phyloP scores from a whole-genome alignment of 2,888 invertebrate species.

The Coenonympha arcania region DNA sequence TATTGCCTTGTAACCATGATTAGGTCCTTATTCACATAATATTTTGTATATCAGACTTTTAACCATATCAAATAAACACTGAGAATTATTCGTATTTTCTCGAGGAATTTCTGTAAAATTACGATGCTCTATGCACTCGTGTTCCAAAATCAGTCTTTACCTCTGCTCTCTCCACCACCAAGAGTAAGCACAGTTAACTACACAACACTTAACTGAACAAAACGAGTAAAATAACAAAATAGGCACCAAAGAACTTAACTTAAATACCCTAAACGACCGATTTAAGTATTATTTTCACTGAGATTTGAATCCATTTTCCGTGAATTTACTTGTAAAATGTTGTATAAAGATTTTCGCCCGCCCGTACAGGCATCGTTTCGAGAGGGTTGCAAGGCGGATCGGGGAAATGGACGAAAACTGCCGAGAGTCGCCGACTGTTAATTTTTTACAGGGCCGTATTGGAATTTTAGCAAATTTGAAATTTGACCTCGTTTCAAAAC shows the following conservation, averaged over 20 bases:
- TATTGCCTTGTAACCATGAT: not conserved
- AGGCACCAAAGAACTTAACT: constrained; percentile 33
- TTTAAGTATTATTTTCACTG: constrained; percentile 39
- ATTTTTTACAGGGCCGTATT: constrained; percentile 51
- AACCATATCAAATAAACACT: too few species aligned
- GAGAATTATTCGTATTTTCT: too few species aligned
- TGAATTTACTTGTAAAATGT: constrained; percentile 42
- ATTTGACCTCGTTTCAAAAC: constrained; percentile 14
- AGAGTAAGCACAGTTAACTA: constrained; percentile 50
- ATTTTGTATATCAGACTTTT: too few species aligned
- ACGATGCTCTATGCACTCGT: constrained; percentile 16
- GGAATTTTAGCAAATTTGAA: constrained; percentile 6
- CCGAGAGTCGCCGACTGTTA: constrained; percentile 64
- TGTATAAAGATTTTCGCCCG: constrained; percentile 59
- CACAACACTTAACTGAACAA: constrained; percentile 47
- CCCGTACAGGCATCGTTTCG: constrained; percentile 55
- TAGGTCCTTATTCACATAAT: not conserved
- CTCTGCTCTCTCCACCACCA: too few species aligned
- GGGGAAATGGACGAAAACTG: constrained; percentile 60
- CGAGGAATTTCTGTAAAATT: not conserved
- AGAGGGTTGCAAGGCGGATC: constrained; percentile 61
- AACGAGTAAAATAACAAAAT: constrained; percentile 37
- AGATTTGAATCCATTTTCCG: constrained; percentile 34
- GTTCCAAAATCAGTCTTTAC: too few species aligned
- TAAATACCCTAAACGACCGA: constrained; percentile 27